Base-by-base conservation (phyloP, 1,140 invertebrate species). In the Sesamia nonagrioides region DNA sequence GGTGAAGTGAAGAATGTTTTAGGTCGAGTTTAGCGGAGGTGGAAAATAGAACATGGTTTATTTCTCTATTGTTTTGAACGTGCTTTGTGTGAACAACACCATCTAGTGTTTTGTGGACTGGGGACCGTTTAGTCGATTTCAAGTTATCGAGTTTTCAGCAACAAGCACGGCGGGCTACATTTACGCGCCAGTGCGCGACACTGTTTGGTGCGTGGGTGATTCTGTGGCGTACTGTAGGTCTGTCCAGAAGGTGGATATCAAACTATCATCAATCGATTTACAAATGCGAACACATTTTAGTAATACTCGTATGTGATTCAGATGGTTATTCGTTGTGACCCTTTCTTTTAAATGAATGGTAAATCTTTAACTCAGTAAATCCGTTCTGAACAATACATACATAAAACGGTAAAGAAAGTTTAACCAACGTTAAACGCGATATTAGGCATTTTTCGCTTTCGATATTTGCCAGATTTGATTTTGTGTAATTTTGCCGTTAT, bases 51-150 rank as follows among this genome's bases (percentile, higher is more conserved):
- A 85, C 78, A 86, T 86, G 76, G 82, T 93, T 90, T 92, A 92
- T 91, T 87, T 88, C 81, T 84, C 88, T 91, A 92, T 91, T 93
- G 89, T 91, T 86, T 77, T 80, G 60, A 80, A 85, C 80, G 82
- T 85, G 82, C 79, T 89, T 87, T 84, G 75, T 84, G 82, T 81
- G 79, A 82, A 79, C 56, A 85, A 84, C 83, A 72, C 77, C 75
- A 85, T 76, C 77, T 76, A 85, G 81, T 78, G 82, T 82, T 83
- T 76, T 82, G 63, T 75, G 45, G 72, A 66, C 72, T 77, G 71
- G 63, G 76, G 83, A 71, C 63, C 63, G 72, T 83, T 87, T 82
- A 81, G 79, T 79, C 75, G 73, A 42, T 61, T 76, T 79, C 77
- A 86, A 86, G 84, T 86, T 87, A 87, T 88, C 79, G 78, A 87